Evolutionary conservation across 2,888 invertebrate genomes (phyloP).

Genomic region (Tridacna gigas): DNA sequence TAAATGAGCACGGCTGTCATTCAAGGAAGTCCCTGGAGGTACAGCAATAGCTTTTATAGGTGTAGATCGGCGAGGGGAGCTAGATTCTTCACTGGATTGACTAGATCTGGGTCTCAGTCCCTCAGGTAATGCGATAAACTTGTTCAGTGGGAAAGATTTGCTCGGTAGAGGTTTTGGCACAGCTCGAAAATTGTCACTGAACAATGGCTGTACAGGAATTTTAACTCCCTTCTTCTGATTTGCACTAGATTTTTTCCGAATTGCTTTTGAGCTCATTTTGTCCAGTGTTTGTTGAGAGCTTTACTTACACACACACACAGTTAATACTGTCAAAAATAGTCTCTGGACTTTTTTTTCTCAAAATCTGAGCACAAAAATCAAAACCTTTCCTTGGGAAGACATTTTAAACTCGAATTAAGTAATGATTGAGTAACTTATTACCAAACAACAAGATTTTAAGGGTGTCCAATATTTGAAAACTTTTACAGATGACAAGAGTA

Average conservation of each 20-base stretch:
- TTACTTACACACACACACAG: background rate
- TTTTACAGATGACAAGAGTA: background rate
- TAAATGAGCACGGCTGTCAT: conserved; percentile 52
- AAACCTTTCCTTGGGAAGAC: conserved; percentile 15
- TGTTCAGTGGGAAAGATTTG: conserved; percentile 68
- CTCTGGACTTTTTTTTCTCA: background rate
- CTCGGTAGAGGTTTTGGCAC: conserved; percentile 46
- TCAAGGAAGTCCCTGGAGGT: conserved; percentile 60
- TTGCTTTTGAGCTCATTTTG: conserved; percentile 69
- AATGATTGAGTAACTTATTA: background rate
- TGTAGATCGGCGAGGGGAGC: conserved; percentile 57
- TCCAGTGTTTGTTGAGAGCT: background rate
- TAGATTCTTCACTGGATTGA: conserved; percentile 46
- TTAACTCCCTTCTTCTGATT: conserved; percentile 44
- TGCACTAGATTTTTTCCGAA: conserved; percentile 61
- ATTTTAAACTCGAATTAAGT: background rate
- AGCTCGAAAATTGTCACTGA: conserved; percentile 23
- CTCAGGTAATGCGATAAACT: conserved; percentile 73
- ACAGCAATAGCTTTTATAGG: conserved; percentile 69
- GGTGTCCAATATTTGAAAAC: background rate
- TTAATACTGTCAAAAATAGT: conserved; percentile 5
- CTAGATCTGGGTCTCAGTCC: conserved; percentile 66
- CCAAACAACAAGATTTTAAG: background rate
- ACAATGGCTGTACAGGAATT: conserved; percentile 42
- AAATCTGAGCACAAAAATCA: background rate